phyloP scores from a whole-genome alignment of 1,140 invertebrate genomes.

The Hermetia illucens region DNA sequence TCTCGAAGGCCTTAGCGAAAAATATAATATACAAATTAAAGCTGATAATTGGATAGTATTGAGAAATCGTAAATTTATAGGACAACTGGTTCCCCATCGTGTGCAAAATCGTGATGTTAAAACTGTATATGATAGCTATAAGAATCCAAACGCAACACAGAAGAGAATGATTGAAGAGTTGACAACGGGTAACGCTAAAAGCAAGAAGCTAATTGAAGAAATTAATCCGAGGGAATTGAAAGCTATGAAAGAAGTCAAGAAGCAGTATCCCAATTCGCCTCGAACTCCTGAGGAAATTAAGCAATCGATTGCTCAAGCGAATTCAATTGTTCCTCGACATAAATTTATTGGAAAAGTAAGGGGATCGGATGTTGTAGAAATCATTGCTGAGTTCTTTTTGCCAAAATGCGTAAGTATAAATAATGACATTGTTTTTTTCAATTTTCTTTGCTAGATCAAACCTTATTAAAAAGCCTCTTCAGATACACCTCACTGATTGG shows the following conservation, averaged over 20 bases:
- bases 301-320: slow-evolving; percentile 7
- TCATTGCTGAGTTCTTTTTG: slow-evolving; percentile 35
- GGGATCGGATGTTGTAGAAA: slow-evolving; percentile 19
- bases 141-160: slow-evolving; percentile 20
- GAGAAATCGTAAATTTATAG: slow-evolving; percentile 48
- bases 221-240: slow-evolving; percentile 21
- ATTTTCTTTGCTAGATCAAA: no score
- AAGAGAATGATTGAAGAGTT: slow-evolving; percentile 40
- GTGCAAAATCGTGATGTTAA: slow-evolving; percentile 50
- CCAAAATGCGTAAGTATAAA: slow-evolving; percentile 25
- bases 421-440: slow-evolving; percentile 7
- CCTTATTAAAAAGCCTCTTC: no score
- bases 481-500: no score
- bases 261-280: slow-evolving; percentile 10
- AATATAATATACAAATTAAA: slow-evolving; percentile 52
- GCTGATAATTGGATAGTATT: slow-evolving; percentile 42
- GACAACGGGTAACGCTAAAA: slow-evolving; percentile 6
- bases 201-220: slow-evolving; percentile 16
- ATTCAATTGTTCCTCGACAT: slow-evolving; percentile 20
- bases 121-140: slow-evolving; percentile 14
- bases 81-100: slow-evolving; percentile 53
- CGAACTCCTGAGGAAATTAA: slow-evolving; percentile 8
- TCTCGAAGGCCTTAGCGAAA: slow-evolving; percentile 59
- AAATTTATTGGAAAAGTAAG: slow-evolving; percentile 27
- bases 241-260: slow-evolving; percentile 13